A percentile compares a stretch with the other conserved stretches of the same genome.
Conservation (phyloP, 2,888 invertebrate species). For the Eledona agricola region DNA sequence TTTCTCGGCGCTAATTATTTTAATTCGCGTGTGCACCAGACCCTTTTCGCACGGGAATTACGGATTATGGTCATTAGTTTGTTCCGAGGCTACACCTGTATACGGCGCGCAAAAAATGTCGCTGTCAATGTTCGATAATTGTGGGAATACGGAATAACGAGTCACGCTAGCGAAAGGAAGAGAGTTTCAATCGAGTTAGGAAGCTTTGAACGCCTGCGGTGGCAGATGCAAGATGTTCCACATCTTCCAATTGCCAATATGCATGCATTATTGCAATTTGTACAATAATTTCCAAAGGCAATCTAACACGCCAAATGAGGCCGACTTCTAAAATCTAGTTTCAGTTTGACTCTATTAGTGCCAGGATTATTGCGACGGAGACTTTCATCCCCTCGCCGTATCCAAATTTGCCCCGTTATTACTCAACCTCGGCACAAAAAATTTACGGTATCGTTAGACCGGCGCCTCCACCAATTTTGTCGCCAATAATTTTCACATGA, state of each 20-base stretch:
- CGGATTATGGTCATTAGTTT: background rate
- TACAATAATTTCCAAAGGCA: constrained; percentile 57
- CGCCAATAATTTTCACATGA: background rate
- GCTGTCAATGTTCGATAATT: constrained; percentile 33
- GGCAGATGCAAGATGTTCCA: constrained; percentile 47
- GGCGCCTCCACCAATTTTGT: constrained; percentile 9
- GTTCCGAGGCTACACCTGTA: too few species aligned
- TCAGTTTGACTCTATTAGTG: constrained; percentile 34
- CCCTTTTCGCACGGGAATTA: constrained; percentile 25
- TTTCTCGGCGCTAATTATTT: constrained; percentile 42
- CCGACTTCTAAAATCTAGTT: constrained; percentile 36
- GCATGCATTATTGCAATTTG: constrained; percentile 59
- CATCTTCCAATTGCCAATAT: constrained; percentile 57
- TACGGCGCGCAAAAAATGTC: constrained; percentile 28
- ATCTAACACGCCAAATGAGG: constrained; percentile 47
- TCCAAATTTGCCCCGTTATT: background rate
- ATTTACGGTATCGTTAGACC: background rate
- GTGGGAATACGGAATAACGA: constrained; percentile 32
- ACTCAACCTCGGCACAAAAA: background rate
- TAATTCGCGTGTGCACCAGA: constrained; percentile 22
- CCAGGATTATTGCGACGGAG: constrained; percentile 9
- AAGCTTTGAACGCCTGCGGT: constrained; percentile 47
- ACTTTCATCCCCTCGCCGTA: background rate
- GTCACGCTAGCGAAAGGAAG: constrained; percentile 48
- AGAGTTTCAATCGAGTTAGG: constrained; percentile 47